phyloP scores from a whole-genome alignment of 2,113 vertebrate genomes.

The Arvicanthis niloticus region DNA sequence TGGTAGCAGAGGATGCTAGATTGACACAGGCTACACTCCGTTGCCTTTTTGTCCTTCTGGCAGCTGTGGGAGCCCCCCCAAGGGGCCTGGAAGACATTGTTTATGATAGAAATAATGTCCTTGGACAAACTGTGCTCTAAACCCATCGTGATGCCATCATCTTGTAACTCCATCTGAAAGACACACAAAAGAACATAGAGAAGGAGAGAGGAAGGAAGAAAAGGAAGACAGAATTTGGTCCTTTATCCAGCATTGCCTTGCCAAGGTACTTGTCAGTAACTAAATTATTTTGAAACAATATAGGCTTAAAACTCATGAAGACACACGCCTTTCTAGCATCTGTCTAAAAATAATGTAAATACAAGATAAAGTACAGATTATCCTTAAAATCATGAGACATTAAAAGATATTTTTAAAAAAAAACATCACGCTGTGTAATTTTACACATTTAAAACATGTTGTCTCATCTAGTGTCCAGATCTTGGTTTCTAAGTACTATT shows the following conservation, averaged over 20 bases:
- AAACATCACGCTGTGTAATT: background rate
- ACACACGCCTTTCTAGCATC: background rate
- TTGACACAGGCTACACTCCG: slow-evolving; percentile 97
- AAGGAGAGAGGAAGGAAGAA: background rate
- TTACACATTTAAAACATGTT: slow-evolving; percentile 40
- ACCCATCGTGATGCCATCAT: slow-evolving; percentile 96
- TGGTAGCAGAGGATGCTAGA: slow-evolving; percentile 99
- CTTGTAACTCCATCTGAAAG: slow-evolving; percentile 98
- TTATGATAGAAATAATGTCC: slow-evolving; percentile 98
- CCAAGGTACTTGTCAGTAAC: background rate
- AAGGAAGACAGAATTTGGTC: slow-evolving; percentile 61
- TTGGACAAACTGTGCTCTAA: slow-evolving; percentile 96
- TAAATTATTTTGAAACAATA: slow-evolving; percentile 53
- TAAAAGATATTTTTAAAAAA: background rate
- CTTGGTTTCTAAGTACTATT: slow-evolving; percentile 44
- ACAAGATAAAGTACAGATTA: background rate
- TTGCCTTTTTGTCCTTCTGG: slow-evolving; percentile 96
- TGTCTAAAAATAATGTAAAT: slow-evolving; percentile 27
- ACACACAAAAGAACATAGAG: slow-evolving; percentile 46
- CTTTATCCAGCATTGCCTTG: slow-evolving; percentile 60
- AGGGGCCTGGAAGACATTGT: slow-evolving; percentile 98
- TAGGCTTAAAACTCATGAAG: background rate
- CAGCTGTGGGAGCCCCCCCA: slow-evolving; percentile 99
- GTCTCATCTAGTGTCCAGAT: background rate
- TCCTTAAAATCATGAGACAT: background rate